Base-by-base conservation (phyloP, 2,888 invertebrate species). In the Subacronicta megacephala region DNA sequence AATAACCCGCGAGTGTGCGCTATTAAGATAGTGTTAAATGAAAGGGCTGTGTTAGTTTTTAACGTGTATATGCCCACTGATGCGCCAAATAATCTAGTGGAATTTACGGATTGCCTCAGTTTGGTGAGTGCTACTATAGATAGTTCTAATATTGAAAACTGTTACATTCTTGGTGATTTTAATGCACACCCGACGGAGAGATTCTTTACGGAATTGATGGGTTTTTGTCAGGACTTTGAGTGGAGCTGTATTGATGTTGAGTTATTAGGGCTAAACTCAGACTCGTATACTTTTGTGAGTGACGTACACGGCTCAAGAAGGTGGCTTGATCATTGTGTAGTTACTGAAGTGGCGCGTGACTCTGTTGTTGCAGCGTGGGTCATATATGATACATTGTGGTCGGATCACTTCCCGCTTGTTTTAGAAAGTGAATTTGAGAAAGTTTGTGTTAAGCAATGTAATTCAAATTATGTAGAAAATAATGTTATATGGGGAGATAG, bases 31-130 rank as follows among this genome's bases (percentile, higher is more conserved):
- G 10, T 12, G 26, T 26, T 1, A 2, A 26, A 29, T 1, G 10
- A 42, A 10, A 26, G 12, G 3, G 4, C 41, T 0, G 13, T 42
- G 10, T 42, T 26, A 42, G 41, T 42, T 13, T 16, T 29, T 3
- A 42, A 12, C 15, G 15, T 6, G 6, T 41, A 41, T 6, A 41
- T 41, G 41, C 41, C 41, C 23, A 41, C 41, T 1, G 41, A 41
- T 15, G 41, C 1, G 41, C 9, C 41, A 6, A 6, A 13, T 26
- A 41, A 41, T 1, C 3, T 41, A 41, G 41, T 26, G 23, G 23
- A 26, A 23, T 41, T 2, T 5, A 41, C 41, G 15, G 41, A 15
- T 12, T 23, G 23, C 15, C 26, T 41, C 1, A 41, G 41, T 7
- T 7, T 3, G 41, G 41, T 41, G 41, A 41, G 16, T 26, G 26